phyloP scores from a whole-genome alignment of 2,797 vertebrate genomes.

The Pantherophis alleghaniensis region DNA sequence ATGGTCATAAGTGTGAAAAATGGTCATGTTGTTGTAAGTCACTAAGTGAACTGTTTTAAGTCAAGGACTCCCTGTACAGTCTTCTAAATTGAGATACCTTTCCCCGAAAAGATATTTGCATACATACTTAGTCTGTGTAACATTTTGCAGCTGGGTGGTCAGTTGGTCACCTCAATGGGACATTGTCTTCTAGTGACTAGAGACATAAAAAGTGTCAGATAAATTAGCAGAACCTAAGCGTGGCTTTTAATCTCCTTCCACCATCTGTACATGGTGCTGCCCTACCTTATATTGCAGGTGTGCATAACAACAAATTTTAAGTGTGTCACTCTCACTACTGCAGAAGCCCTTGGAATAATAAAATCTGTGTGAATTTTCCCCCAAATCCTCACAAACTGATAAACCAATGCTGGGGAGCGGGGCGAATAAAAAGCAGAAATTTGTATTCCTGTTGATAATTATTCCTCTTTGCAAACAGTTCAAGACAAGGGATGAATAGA shows the following conservation, averaged over 20 bases:
- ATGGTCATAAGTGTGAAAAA: no score
- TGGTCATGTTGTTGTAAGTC: no score
- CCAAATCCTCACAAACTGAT: not conserved
- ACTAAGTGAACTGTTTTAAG: no score
- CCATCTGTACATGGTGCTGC: not conserved
- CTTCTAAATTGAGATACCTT: not conserved
- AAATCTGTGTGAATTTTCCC: not conserved
- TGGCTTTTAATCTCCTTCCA: not conserved
- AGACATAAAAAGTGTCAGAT: not conserved
- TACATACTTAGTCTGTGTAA: not conserved
- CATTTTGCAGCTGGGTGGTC: not conserved
- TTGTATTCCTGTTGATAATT: not conserved
- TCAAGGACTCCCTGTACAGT: not conserved
- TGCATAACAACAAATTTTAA: not conserved
- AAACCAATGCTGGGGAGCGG: not conserved
- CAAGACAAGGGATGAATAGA: not conserved
- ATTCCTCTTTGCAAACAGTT: not conserved
- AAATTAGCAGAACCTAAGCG: not conserved
- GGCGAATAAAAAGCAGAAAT: not conserved
- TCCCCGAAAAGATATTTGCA: not conserved
- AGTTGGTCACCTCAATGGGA: not conserved
- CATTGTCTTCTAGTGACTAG: not conserved
- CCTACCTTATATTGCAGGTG: not conserved
- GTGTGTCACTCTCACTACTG: not conserved
- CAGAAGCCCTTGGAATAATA: not conserved